Percentiles rank a stretch among this genome's conserved stretches.
phyloP scores from a whole-genome alignment of 2,113 vertebrate species.

The Anthoscopus minutus region DNA sequence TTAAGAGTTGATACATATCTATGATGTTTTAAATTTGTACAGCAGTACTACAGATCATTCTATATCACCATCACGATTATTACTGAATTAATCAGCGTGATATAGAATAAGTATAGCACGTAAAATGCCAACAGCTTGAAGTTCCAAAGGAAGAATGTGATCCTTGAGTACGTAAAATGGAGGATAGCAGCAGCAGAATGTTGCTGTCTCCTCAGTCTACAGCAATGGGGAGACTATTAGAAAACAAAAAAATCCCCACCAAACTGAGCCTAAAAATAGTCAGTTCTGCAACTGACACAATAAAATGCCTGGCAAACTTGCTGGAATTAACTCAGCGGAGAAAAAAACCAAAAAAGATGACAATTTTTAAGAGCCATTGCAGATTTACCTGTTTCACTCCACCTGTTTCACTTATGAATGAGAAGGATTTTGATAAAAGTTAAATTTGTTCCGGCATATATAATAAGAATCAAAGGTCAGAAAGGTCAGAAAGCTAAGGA shows the following conservation, averaged over 20 bases:
- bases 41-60: not conserved
- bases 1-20: not conserved
- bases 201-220: not conserved
- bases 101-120: not conserved
- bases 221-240: not conserved
- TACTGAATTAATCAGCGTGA: not conserved
- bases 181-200: not conserved
- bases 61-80: not conserved
- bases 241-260: not conserved
- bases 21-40: not conserved
- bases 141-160: not conserved
- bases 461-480: not conserved
- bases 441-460: not conserved
- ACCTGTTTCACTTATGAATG: not conserved
- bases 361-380: not conserved
- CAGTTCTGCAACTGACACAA: not conserved
- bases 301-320: not conserved
- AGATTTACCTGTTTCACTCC: not conserved
- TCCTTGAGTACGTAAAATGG: not conserved
- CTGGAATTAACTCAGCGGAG: not conserved
- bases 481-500: not conserved
- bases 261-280: fast-evolving
- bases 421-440: not conserved
- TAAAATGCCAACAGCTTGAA: not conserved
- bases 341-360: fast-evolving